Conservation (phyloP, 92 coral and sea anemone species). For the Epizoanthus fatuus region DNA sequence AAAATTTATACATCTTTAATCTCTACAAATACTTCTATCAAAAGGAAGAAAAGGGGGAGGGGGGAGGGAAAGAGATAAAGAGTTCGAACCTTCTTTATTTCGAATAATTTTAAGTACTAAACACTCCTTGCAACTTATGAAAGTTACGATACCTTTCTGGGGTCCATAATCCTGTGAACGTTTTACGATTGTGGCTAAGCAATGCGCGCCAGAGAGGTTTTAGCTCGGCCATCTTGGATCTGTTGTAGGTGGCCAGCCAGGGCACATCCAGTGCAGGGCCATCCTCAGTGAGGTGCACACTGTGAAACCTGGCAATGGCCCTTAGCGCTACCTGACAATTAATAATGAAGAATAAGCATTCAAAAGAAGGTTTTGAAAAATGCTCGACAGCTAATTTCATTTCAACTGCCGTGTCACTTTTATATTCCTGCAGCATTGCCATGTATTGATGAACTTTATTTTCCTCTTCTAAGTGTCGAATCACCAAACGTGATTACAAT, state of each 20-base stretch:
- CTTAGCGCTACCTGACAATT: slow-evolving; percentile 47
- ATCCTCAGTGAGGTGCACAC: slow-evolving; percentile 65
- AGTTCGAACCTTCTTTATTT: no score
- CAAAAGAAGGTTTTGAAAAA: no score
- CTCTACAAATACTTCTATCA: neutral
- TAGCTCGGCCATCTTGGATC: slow-evolving; percentile 54
- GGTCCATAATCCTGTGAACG: slow-evolving; percentile 62
- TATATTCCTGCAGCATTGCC: neutral
- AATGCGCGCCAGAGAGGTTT: slow-evolving; percentile 54
- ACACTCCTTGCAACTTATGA: no score
- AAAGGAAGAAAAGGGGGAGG: neutral
- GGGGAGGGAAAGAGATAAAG: neutral
- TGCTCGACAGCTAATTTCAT: neutral
- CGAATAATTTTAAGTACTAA: no score
- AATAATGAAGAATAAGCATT: neutral
- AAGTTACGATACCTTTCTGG: slow-evolving; percentile 37
- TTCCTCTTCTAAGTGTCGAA: no score
- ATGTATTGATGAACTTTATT: no score
- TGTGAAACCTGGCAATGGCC: slow-evolving; percentile 78
- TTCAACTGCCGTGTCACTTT: neutral
- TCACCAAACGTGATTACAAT: no score
- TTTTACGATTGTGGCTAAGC: slow-evolving; percentile 26
- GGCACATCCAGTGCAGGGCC: slow-evolving; percentile 39
- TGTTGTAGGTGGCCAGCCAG: slow-evolving; percentile 63
- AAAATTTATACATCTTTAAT: no score